A percentile compares a stretch with the other conserved stretches of the same genome.
phyloP scores from a whole-genome alignment of 2,113 vertebrate genomes.

The Balaeniceps rex region DNA sequence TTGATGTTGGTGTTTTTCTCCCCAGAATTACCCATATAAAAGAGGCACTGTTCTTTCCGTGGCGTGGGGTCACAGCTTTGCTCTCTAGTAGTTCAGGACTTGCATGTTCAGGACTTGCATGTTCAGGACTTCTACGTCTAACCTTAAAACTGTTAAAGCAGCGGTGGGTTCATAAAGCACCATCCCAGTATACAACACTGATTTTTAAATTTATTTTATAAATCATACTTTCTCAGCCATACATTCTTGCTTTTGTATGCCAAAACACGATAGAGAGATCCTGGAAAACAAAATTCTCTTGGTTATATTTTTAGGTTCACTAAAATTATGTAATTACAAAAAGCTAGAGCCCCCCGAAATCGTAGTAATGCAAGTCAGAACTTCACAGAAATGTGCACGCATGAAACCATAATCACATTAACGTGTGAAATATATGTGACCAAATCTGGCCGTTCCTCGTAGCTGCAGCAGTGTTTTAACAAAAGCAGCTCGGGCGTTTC shows the following conservation, averaged over 20 bases:
- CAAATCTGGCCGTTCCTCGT: rapidly evolving
- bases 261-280: neutral
- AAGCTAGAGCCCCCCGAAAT: neutral
- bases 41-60: neutral
- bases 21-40: neutral
- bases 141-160: neutral
- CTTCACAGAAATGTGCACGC: rapidly evolving
- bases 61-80: neutral
- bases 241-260: neutral
- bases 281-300: neutral
- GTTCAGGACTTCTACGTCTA: neutral
- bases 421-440: rapidly evolving
- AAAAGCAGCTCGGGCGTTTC: rapidly evolving
- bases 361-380: rapidly evolving
- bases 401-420: rapidly evolving
- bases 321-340: neutral
- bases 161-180: neutral
- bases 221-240: neutral
- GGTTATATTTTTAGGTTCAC: neutral
- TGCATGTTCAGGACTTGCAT: neutral
- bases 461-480: too few species aligned
- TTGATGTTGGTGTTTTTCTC: neutral
- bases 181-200: too few species aligned
- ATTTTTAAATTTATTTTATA: neutral
- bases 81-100: neutral